Percentiles rank a stretch among this genome's conserved stretches.
Evolutionary conservation across 1,140 invertebrate species (phyloP).

Genomic region (Callitettix versicolor): DNA sequence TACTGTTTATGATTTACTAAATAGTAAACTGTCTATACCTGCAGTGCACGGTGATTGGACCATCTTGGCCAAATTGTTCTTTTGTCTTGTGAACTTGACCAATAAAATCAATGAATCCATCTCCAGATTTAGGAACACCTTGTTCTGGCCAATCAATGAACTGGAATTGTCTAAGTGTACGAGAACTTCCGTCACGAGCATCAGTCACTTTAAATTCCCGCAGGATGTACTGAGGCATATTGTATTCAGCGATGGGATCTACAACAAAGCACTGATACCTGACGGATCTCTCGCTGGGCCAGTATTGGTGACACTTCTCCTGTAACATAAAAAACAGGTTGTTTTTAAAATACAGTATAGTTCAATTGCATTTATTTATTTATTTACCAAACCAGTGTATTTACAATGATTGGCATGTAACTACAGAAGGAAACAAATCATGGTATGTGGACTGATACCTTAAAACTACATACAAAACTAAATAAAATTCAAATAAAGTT

Average conservation of each 20-base stretch:
- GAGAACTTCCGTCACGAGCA: constrained; percentile 85
- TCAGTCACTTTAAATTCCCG: constrained; percentile 97
- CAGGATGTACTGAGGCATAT: constrained; percentile 97
- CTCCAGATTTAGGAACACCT: constrained; percentile 93
- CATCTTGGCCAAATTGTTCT: constrained; percentile 98
- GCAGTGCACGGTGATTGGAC: constrained; percentile 98
- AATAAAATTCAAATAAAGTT: too few relatives aligned
- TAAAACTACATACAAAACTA: too few relatives aligned
- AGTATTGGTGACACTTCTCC: constrained; percentile 98
- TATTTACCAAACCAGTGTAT: too few relatives aligned
- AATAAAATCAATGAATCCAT: constrained; percentile 96
- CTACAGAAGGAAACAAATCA: too few relatives aligned
- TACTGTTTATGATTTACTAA: too few relatives aligned
- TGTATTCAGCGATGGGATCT: constrained; percentile 98
- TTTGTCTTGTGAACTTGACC: constrained; percentile 99
- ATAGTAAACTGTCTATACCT: too few relatives aligned
- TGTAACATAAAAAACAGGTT: constrained; percentile 32
- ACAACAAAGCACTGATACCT: constrained; percentile 96
- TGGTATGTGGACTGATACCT: too few relatives aligned
- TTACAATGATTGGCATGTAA: too few relatives aligned
- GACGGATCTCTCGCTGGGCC: constrained; percentile 93
- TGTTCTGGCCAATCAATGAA: constrained; percentile 99
- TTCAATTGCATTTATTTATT: too few relatives aligned
- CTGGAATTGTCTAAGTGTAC: constrained; percentile 96
- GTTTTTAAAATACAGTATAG: too few relatives aligned